A percentile compares a stretch with the other conserved stretches of the same genome.
phyloP scores from a whole-genome alignment of 1,140 invertebrate species.

The Neodiprion pinetum region DNA sequence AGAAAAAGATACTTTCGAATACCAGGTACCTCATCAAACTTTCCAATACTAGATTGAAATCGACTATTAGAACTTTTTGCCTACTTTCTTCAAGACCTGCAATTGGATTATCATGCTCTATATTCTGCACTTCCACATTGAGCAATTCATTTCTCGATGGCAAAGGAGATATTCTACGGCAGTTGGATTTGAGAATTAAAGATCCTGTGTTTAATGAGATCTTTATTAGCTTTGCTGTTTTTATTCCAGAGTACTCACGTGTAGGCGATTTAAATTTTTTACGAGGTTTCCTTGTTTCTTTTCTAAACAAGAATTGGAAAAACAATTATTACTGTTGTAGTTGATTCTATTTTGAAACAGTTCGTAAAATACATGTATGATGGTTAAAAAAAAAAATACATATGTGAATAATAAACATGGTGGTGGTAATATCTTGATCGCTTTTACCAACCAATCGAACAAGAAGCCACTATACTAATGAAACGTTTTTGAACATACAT shows the following conservation, averaged over 20 bases:
- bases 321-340: neutral
- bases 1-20: slow-evolving; percentile 1
- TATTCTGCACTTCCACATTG: neutral
- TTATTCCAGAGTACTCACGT: neutral
- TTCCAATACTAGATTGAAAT: neutral
- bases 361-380: neutral
- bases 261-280: neutral
- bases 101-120: neutral
- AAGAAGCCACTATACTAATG: too few species aligned
- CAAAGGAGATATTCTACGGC: neutral
- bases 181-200: neutral
- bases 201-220: neutral
- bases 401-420: too few species aligned
- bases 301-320: neutral
- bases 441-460: too few species aligned
- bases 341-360: neutral
- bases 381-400: neutral
- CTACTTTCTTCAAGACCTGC: neutral
- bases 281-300: neutral
- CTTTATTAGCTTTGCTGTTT: neutral
- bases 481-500: too few species aligned
- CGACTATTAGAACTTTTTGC: neutral
- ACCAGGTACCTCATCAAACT: neutral
- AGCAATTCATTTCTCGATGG: neutral
- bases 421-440: too few species aligned